Percentiles rank a stretch among this genome's conserved stretches.
Evolutionary conservation across 1,140 invertebrate genomes (phyloP).

Genomic region (Drosophila yakuba): DNA sequence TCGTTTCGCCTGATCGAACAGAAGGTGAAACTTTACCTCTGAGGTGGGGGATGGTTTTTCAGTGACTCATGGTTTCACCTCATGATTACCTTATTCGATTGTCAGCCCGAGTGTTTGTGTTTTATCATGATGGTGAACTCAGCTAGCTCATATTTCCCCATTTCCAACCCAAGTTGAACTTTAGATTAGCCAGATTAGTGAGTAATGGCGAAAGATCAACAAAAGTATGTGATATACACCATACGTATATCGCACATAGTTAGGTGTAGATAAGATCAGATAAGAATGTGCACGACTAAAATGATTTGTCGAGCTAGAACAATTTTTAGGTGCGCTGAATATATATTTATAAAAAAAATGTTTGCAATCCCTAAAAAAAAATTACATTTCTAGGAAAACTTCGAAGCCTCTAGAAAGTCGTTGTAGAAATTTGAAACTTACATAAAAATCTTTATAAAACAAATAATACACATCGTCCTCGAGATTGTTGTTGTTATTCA

Average conservation of each 20-base stretch:
- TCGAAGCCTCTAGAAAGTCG: too few species aligned
- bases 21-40: not conserved
- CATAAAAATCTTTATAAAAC: slow-evolving; percentile 82
- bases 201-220: slow-evolving; percentile 17
- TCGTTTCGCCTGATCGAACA: slow-evolving; percentile 22
- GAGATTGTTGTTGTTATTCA: slow-evolving; percentile 62
- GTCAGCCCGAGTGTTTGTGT: not conserved
- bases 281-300: not conserved
- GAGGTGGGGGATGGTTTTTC: not conserved
- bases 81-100: slow-evolving; percentile 2
- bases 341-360: too few species aligned
- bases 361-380: too few species aligned
- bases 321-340: too few species aligned
- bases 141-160: slow-evolving; percentile 6
- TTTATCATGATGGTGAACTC: slow-evolving; percentile 4
- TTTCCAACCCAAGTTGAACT: slow-evolving; percentile 13
- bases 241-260: not conserved
- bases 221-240: not conserved
- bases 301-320: not conserved
- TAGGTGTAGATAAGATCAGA: slow-evolving; percentile 5
- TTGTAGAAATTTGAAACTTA: slow-evolving; percentile 48
- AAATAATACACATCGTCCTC: slow-evolving; percentile 81
- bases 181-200: slow-evolving; percentile 5
- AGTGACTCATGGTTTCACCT: slow-evolving; percentile 11
- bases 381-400: too few species aligned